Conservation (phyloP, 2,797 vertebrate species). For the Harpagifer antarcticus region DNA sequence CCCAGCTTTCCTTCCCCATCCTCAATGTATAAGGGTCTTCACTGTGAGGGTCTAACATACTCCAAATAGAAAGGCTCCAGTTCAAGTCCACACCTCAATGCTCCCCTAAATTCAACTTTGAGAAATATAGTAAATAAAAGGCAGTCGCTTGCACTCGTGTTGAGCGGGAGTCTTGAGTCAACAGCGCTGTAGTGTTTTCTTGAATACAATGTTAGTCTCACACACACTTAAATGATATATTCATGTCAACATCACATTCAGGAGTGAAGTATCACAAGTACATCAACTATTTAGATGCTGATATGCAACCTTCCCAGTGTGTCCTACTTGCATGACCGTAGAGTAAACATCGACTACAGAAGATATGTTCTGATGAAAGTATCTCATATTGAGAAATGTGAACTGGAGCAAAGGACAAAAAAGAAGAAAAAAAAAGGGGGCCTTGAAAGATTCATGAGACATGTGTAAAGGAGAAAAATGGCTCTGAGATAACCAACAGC, state of each 20-base stretch:
- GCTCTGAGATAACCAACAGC: conserved; percentile 72
- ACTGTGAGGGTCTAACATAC: conserved; percentile 54
- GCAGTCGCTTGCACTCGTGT: conserved; percentile 27
- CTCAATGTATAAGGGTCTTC: conserved; percentile 12
- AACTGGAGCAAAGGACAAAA: conserved; percentile 62
- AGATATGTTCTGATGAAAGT: conserved; percentile 44
- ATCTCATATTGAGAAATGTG: conserved; percentile 26
- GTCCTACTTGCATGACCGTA: conserved; percentile 56
- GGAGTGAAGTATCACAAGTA: conserved; percentile 63
- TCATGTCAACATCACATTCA: conserved; percentile 60
- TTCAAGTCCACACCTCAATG: conserved; percentile 48
- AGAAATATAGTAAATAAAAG: conserved; percentile 36
- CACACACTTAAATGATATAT: conserved; percentile 70
- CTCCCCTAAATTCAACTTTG: conserved; percentile 40
- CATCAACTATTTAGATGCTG: conserved; percentile 75
- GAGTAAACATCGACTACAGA: conserved; percentile 49
- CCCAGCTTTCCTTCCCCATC: conserved; percentile 57
- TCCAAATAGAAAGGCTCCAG: conserved; percentile 54
- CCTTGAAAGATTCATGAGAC: conserved; percentile 80
- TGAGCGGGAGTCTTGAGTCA: conserved; percentile 13
- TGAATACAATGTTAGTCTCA: conserved; percentile 38
- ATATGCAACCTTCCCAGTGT: conserved; percentile 59
- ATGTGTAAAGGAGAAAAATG: conserved; percentile 60
- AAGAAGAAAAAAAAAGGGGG: conserved; percentile 26
- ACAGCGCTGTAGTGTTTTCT: conserved; percentile 14